These are phyloP conservation scores for Arenaria interpres DNA, from an alignment of 2,113 vertebrate species.

Conservation along the genomic window DNA sequence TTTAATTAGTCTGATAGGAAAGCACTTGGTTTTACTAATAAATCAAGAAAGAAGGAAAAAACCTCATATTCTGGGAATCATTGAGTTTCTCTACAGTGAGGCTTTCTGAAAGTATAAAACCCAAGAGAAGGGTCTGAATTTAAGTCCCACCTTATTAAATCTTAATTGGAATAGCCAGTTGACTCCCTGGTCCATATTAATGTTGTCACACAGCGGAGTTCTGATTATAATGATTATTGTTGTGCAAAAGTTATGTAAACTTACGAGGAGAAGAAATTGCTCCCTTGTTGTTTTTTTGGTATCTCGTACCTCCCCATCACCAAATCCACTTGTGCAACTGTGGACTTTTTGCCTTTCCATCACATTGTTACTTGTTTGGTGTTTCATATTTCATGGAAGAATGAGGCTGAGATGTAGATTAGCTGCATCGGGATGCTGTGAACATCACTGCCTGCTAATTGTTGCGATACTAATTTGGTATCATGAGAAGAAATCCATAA, in stretches of 20 bases:
- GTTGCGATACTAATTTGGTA: background rate
- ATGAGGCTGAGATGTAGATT: conserved; percentile 6
- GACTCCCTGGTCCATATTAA: background rate
- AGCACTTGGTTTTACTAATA: background rate
- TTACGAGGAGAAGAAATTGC: background rate
- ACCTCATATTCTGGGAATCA: background rate
- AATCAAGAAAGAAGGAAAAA: background rate
- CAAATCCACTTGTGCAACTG: background rate
- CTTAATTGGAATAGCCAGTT: background rate
- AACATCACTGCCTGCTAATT: background rate
- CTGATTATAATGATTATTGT: background rate
- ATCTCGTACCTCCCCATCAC: background rate
- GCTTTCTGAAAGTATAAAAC: background rate
- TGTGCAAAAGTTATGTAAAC: background rate
- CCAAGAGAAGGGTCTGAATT: background rate
- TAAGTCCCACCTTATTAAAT: background rate
- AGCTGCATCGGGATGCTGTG: background rate
- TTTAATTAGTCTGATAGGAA: background rate
- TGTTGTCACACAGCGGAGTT: background rate
- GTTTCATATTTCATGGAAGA: background rate
- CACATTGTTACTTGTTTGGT: background rate
- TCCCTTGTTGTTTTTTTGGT: background rate
- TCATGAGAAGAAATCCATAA: background rate
- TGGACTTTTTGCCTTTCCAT: background rate
- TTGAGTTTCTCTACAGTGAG: background rate